A percentile compares a stretch with the other conserved stretches of the same genome.
These are phyloP conservation scores for Diachrysia chrysitis DNA, from an alignment of 2,888 invertebrate species.

Conservation along the genomic window DNA sequence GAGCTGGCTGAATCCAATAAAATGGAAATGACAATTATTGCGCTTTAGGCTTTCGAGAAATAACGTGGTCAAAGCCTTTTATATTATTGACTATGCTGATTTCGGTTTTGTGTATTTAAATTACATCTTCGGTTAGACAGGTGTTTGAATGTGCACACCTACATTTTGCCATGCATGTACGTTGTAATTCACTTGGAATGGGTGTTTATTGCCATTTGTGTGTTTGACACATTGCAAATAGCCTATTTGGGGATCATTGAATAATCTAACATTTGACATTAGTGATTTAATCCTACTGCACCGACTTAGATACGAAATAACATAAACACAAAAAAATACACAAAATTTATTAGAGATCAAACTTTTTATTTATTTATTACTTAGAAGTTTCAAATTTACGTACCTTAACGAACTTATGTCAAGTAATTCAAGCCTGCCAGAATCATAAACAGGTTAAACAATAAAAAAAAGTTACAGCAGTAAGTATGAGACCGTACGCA, in stretches of 20 bases:
- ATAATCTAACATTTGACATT: background rate
- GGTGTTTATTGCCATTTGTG: background rate
- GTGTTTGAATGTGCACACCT: background rate
- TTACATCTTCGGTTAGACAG: background rate
- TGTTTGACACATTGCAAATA: background rate
- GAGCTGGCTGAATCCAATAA: too few relatives aligned
- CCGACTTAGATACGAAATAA: background rate
- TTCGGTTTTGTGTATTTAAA: background rate
- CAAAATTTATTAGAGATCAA: background rate
- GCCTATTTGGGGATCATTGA: background rate
- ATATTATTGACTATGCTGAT: too few relatives aligned
- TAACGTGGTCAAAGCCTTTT: too few relatives aligned
- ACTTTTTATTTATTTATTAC: too few relatives aligned
- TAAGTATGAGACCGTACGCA: constrained; percentile 1
- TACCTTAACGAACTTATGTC: background rate
- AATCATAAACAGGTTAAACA: constrained; percentile 3
- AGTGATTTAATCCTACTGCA: background rate
- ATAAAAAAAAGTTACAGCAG: background rate
- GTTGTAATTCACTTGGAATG: background rate
- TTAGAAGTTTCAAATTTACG: background rate
- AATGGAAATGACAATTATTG: too few relatives aligned
- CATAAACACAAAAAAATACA: background rate
- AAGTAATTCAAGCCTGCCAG: background rate
- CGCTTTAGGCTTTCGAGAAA: too few relatives aligned
- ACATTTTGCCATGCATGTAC: background rate